Conservation (phyloP, 2,113 vertebrate genomes). For the Podarcis muralis region DNA sequence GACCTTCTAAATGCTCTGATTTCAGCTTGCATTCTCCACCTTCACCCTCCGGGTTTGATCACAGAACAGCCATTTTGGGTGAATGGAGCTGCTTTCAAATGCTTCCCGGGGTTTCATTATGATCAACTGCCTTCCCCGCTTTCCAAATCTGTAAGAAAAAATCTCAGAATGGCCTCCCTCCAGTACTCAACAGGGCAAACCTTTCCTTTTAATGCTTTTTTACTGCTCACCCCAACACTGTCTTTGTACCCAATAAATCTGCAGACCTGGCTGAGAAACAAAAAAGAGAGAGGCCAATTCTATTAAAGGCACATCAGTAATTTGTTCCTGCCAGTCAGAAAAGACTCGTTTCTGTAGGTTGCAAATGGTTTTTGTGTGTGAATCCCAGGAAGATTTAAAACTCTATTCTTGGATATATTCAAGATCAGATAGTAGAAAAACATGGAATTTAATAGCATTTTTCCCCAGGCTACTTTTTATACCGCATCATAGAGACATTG, state of each 20-base stretch:
- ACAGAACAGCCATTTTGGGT: neutral
- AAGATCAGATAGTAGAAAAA: neutral
- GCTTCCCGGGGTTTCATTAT: neutral
- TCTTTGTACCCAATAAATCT: neutral
- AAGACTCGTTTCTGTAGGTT: neutral
- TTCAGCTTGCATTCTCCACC: neutral
- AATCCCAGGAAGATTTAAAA: neutral
- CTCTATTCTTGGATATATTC: neutral
- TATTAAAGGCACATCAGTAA: neutral
- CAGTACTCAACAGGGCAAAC: neutral
- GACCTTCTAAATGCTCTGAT: neutral
- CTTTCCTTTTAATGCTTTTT: neutral
- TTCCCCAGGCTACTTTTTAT: neutral
- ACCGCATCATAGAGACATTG: too few relatives aligned
- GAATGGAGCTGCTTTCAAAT: neutral
- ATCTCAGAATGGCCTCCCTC: neutral
- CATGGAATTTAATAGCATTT: neutral
- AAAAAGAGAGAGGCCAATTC: neutral
- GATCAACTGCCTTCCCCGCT: neutral
- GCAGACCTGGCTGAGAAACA: neutral
- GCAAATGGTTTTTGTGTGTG: neutral
- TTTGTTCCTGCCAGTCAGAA: neutral
- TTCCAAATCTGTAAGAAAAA: neutral
- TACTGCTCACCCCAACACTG: neutral
- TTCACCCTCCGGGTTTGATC: neutral